Evolutionary conservation across 2,888 invertebrate species (phyloP), one percentile per base, ranked within the genome.

Genomic region (Theretra japonica): DNA sequence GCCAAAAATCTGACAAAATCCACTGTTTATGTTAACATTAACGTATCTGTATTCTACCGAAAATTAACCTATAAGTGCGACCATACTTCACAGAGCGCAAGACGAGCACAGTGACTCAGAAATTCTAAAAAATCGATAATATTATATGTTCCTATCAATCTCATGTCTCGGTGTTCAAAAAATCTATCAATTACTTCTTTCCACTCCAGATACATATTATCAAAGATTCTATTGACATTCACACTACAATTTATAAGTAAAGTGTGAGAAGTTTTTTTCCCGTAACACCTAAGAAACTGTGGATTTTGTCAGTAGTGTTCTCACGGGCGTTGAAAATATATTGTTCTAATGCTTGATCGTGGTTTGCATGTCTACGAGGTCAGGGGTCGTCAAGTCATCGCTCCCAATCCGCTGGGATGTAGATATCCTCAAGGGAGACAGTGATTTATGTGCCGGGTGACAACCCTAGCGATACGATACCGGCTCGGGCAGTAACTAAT

Each of bases 391-490:
- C 58, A 77, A 41, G 41, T 41, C 41, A 73, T 53, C 53, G 53
- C 76, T 77, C 76, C 50, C 53, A 74, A 72, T 76, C 69, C 70
- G 70, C 74, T 76, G 77, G 78, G 73, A 25, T 25, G 68, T 77
- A 75, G 77, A 65, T 76, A 72, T 75, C 77, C 53, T 77, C 76
- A 77, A 77, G 77, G 76, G 53, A 21, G 80, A 84, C 82, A 83
- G 75, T 82, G 84, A 87, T 85, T 83, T 82, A 87, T 86, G 77
- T 73, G 33, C 56, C 53, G 56, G 57, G 68, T 65, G 69, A 73
- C 62, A 56, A 50, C 72, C 41, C 41, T 23, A 41, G 48, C 65
- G 48, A 65, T 65, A 41, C 48, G 53, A 53, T n/a, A 53, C 48
- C 41, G 17, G 48, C 48, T 65, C 23, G 48, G 48, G 41, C 25